Conservation (phyloP, 2,113 vertebrate species). For the Rhea pennata region DNA sequence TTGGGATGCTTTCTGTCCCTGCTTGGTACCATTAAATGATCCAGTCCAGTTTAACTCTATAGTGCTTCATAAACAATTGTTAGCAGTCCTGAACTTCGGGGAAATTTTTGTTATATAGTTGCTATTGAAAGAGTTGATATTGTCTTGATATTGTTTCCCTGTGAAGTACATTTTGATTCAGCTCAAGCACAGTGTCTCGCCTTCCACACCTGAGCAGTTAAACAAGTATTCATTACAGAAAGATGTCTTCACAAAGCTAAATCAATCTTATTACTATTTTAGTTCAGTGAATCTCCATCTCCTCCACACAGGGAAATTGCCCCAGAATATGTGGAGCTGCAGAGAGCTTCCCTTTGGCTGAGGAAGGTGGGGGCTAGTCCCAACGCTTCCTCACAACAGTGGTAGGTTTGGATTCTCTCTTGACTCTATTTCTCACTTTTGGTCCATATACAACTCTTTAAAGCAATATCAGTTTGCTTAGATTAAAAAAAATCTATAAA, state of each 20-base stretch:
- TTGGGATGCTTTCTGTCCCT: background rate
- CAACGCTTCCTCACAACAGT: background rate
- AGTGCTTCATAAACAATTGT: background rate
- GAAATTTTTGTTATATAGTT: background rate
- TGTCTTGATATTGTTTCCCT: background rate
- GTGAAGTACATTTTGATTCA: background rate
- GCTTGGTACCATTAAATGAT: background rate
- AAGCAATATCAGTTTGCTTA: background rate
- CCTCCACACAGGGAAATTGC: background rate
- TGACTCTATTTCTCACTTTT: background rate
- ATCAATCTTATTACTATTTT: background rate
- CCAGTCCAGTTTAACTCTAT: background rate
- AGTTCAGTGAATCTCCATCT: background rate
- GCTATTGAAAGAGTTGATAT: background rate
- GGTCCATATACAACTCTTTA: background rate
- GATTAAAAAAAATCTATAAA: background rate
- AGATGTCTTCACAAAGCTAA: background rate
- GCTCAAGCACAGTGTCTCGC: fast-evolving
- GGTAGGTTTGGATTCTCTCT: background rate
- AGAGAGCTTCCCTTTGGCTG: background rate
- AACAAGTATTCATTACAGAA: background rate
- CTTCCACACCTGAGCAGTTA: background rate
- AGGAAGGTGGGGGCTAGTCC: background rate
- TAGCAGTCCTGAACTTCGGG: background rate
- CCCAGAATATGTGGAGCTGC: background rate